Percentiles rank a stretch among this genome's conserved stretches.
Conservation (phyloP, 37 sponge, comb jelly and placozoan species). For the Amphimedon queenslandica region DNA sequence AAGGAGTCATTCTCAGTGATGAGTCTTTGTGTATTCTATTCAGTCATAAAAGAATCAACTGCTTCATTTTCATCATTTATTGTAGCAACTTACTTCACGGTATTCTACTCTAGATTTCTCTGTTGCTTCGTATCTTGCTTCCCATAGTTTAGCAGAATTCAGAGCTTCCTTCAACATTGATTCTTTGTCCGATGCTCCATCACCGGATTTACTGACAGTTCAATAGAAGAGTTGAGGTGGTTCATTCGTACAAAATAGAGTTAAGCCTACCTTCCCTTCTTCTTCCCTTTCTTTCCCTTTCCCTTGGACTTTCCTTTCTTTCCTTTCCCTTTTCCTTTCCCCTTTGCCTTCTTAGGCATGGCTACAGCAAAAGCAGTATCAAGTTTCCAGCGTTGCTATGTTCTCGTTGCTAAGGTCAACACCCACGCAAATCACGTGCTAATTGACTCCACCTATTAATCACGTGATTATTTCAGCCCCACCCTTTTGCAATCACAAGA, state of each 20-base stretch:
- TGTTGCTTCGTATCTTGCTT: constrained; percentile 56
- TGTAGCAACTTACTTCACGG: constrained; percentile 15
- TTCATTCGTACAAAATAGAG: background rate
- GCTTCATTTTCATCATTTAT: background rate
- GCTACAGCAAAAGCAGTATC: too few species aligned
- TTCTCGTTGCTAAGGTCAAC: background rate
- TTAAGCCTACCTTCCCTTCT: constrained; percentile 5
- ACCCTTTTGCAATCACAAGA: background rate
- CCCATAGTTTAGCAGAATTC: constrained; percentile 74
- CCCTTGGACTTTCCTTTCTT: constrained; percentile 50
- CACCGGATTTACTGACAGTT: constrained; percentile 28
- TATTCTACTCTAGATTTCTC: constrained; percentile 81
- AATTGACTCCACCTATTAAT: background rate
- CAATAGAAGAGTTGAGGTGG: background rate
- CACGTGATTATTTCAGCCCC: constrained; percentile 5
- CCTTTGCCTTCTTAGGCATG: constrained; percentile 52
- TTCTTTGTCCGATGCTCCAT: constrained; percentile 59
- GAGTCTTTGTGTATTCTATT: constrained; percentile 50
- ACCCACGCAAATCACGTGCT: background rate
- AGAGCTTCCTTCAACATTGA: constrained; percentile 59
- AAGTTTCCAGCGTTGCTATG: too few species aligned
- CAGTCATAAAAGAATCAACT: background rate
- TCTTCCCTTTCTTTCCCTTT: constrained; percentile 19
- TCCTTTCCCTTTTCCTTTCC: constrained; percentile 34
- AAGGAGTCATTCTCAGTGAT: constrained; percentile 79